phyloP scores from a whole-genome alignment of 1,140 invertebrate genomes.

The Heliconius hermathena region DNA sequence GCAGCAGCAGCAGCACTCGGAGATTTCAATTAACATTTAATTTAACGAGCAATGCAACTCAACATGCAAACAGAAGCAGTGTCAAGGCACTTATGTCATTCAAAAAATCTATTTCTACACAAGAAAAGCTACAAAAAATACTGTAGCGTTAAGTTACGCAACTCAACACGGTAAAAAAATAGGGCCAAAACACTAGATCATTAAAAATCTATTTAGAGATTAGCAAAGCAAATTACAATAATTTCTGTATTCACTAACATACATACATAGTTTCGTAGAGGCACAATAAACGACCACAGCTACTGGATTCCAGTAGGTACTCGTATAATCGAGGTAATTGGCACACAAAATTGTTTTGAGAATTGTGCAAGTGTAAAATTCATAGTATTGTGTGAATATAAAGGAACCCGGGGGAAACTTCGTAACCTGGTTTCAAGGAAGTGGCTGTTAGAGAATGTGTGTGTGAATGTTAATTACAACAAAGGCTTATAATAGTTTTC shows the following conservation, averaged over 20 bases:
- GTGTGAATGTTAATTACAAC: not conserved
- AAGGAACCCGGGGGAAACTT: not conserved
- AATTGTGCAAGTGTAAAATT: slow-evolving; percentile 8
- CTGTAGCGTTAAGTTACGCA: no score
- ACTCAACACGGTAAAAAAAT: not conserved
- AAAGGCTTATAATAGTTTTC: not conserved
- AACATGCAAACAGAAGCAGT: no score
- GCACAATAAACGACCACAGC: not conserved
- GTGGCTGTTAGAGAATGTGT: not conserved
- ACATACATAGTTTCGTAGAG: not conserved
- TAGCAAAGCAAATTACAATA: not conserved
- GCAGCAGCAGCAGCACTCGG: not conserved
- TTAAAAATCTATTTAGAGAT: not conserved
- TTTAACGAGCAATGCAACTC: not conserved
- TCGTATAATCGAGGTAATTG: slow-evolving; percentile 1
- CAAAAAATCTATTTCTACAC: no score
- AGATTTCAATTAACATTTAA: not conserved
- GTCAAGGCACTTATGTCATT: no score
- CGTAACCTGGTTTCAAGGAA: not conserved
- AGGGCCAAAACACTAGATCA: not conserved
- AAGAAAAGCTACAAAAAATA: no score
- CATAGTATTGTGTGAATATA: not conserved
- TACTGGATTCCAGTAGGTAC: not conserved
- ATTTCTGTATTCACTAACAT: not conserved
- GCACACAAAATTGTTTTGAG: slow-evolving; percentile 12